These are phyloP conservation scores for Melanophora roralis DNA, from an alignment of 2,888 invertebrate species.

Conservation along the genomic window DNA sequence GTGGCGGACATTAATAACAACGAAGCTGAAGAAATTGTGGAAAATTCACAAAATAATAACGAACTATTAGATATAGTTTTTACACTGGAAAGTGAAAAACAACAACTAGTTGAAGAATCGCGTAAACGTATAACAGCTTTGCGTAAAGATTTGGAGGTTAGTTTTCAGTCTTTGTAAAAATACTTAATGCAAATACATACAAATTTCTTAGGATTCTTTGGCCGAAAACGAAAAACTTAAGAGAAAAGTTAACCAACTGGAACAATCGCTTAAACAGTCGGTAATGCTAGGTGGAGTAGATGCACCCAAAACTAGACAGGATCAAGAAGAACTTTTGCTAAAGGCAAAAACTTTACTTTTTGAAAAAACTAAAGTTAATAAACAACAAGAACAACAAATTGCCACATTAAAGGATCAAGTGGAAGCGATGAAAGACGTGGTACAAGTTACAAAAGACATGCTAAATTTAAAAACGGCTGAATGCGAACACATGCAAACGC, in stretches of 20 bases:
- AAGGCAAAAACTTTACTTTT: slow-evolving; percentile 85
- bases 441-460: slow-evolving; percentile 88
- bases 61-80: slow-evolving; percentile 76
- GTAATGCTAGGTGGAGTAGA: slow-evolving; percentile 74
- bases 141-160: slow-evolving; percentile 76
- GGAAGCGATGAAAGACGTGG: slow-evolving; percentile 87
- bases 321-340: slow-evolving; percentile 78
- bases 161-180: slow-evolving; percentile 51
- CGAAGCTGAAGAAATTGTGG: slow-evolving; percentile 23
- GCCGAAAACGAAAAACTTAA: slow-evolving; percentile 74
- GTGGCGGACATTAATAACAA: slow-evolving; percentile 71
- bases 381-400: slow-evolving; percentile 88
- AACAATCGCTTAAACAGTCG: slow-evolving; percentile 75
- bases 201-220: slow-evolving; percentile 68
- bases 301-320: slow-evolving; percentile 73
- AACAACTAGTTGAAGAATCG: slow-evolving; percentile 74
- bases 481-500: slow-evolving; percentile 83
- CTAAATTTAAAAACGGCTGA: slow-evolving; percentile 87
- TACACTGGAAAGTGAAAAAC: slow-evolving; percentile 76
- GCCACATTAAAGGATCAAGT: slow-evolving; percentile 82
- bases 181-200: neutral
- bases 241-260: slow-evolving; percentile 71
- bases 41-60: slow-evolving; percentile 57
- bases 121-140: slow-evolving; percentile 72
- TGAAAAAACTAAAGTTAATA: slow-evolving; percentile 86